These are phyloP conservation scores for Harpegnathos saltator DNA, from an alignment of 1,140 invertebrate species.

Conservation along the genomic window DNA sequence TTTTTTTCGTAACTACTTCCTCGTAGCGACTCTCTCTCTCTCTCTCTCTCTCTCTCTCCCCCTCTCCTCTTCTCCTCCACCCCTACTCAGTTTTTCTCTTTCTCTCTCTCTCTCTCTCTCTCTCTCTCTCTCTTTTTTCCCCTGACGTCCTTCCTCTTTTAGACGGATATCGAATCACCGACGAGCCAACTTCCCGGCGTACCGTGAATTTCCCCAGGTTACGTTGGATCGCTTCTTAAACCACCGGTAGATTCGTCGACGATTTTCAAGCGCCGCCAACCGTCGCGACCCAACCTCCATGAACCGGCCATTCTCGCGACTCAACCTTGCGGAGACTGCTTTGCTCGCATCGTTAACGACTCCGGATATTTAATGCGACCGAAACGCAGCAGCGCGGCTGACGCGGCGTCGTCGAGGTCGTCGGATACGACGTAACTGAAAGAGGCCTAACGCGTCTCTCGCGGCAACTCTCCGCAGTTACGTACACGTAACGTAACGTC, in stretches of 20 bases:
- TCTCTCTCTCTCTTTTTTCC: slow-evolving; percentile 22
- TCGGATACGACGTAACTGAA: neutral
- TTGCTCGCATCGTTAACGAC: slow-evolving; percentile 27
- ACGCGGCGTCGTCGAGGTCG: neutral
- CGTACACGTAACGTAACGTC: neutral
- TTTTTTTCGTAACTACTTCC: slow-evolving; percentile 46
- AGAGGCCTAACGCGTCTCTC: neutral
- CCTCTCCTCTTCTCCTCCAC: slow-evolving; percentile 52
- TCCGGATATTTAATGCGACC: neutral
- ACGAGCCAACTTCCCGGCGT: slow-evolving; percentile 22
- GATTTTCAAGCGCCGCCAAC: slow-evolving; percentile 39
- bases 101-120: slow-evolving; percentile 22
- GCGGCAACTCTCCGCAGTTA: no score
- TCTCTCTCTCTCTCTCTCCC: slow-evolving; percentile 23
- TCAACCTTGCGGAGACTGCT: slow-evolving; percentile 5
- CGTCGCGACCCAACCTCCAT: slow-evolving; percentile 42
- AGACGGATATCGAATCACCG: slow-evolving; percentile 48
- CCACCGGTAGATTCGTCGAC: slow-evolving; percentile 32
- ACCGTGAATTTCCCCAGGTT: slow-evolving; percentile 30
- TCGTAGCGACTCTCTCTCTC: slow-evolving; percentile 13
- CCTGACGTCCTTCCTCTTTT: slow-evolving; percentile 64
- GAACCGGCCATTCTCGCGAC: slow-evolving; percentile 24
- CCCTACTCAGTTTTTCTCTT: slow-evolving; percentile 61
- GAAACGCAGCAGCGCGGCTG: neutral
- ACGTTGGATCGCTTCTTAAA: slow-evolving; percentile 41